Base-by-base conservation (phyloP, 2,797 vertebrate genomes). In the Sciaenops ocellatus region DNA sequence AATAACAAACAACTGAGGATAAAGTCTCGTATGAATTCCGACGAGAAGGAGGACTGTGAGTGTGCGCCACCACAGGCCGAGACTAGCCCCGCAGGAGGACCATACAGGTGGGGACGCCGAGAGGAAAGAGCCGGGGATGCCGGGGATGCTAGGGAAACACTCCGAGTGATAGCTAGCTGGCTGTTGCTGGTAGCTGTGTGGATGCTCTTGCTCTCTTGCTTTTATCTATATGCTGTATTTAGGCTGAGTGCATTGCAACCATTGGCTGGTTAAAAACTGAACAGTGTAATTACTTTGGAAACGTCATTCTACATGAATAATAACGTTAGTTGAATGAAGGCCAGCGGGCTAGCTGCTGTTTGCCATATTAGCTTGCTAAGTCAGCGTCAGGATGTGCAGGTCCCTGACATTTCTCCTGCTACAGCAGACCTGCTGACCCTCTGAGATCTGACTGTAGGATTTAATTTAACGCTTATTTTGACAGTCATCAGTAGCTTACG, bases 61-160 rank as follows among this genome's bases (percentile, higher is more conserved):
- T 95, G 95, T 95, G 91, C 94, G 94, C 93, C 94, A 93, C 93
- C 94, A 92, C 94, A 95, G 95, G 95, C 95, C 93, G 91, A 95
- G 89, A 88, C 78, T 17, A 93, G 89, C 93, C 93, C 93, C 50
- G 86, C 86, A 64, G 88, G 87, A 94, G 92, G 83, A 91, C 7
- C 89, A 57, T 85, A 90, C 42, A 95, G 94, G 95, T 95, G 89
- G 89, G 94, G 68, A 78, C 15, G 82, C 69, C 5, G 1, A 6
- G 18, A 89, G 89, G 90, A 89, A 51, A 93, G 80, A 62, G 76
- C 20, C 91, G 91, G 77, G 92, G 90, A 89, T 85, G 72, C 51
- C 26, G 73, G 73, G 73, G 52, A 66, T 76, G 79, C 79, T 78
- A 67, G 77, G 51, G 63, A 48, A 30, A 20, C 54, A 7, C 51